Conservation (phyloP, 2,113 vertebrate species). For the Candoia aspera region DNA sequence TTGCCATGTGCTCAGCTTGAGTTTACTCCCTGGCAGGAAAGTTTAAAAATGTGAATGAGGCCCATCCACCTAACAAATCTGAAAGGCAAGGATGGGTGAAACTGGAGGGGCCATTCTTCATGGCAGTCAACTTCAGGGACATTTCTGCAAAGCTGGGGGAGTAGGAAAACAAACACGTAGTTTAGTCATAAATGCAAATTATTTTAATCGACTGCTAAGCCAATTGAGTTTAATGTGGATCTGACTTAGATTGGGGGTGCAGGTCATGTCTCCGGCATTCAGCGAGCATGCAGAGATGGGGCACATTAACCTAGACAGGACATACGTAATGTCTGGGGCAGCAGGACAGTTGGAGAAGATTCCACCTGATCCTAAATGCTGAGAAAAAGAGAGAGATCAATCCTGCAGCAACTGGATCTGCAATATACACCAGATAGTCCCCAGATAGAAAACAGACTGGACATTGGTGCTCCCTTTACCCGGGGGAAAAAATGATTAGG, state of each 20-base stretch:
- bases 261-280: slow-evolving; percentile 8
- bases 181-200: slow-evolving; percentile 24
- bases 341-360: no score
- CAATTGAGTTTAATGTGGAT: slow-evolving; percentile 23
- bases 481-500: background rate
- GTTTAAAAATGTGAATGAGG: slow-evolving; percentile 49
- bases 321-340: no score
- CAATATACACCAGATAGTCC: background rate
- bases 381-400: no score
- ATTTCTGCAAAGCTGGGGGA: background rate
- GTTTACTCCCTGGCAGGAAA: slow-evolving; percentile 35
- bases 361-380: no score
- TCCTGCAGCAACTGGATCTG: no score
- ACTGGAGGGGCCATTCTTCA: background rate
- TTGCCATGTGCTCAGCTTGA: slow-evolving; percentile 39
- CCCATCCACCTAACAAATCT: slow-evolving; percentile 8
- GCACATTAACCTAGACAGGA: background rate
- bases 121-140: background rate
- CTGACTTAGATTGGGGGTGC: background rate
- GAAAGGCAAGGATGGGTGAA: no score
- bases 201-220: slow-evolving; percentile 9
- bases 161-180: background rate
- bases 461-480: background rate
- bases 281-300: background rate
- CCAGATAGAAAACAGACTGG: background rate